A percentile compares a stretch with the other conserved stretches of the same genome.
Evolutionary conservation across 2,888 invertebrate genomes (phyloP).

Genomic region (Eudasyphora cyanicolor): DNA sequence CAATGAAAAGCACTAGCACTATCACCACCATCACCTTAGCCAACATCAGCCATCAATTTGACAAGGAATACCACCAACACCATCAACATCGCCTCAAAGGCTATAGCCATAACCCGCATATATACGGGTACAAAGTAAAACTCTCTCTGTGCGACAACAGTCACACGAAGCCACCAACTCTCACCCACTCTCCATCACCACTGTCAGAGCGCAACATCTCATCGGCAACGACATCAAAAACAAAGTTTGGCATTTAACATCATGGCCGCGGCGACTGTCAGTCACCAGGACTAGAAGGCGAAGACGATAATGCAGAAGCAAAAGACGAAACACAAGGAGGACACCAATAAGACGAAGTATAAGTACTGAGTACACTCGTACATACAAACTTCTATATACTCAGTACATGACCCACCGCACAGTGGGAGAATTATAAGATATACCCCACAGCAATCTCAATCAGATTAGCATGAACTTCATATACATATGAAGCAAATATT

Average conservation of each 20-base stretch:
- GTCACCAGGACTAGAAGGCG: slow-evolving; percentile 59
- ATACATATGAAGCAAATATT: too few relatives aligned
- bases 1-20: slow-evolving; percentile 1
- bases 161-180: slow-evolving; percentile 20
- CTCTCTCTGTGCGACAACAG: not conserved
- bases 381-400: slow-evolving; percentile 16
- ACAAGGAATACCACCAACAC: not conserved
- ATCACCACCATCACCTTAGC: slow-evolving; percentile 8
- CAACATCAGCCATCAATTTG: slow-evolving; percentile 18
- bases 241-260: slow-evolving; percentile 63
- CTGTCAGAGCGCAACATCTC: slow-evolving; percentile 49
- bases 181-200: not conserved
- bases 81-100: slow-evolving; percentile 5
- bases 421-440: slow-evolving; percentile 6
- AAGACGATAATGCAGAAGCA: not conserved
- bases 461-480: too few relatives aligned
- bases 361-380: not conserved
- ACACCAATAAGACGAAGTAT: not conserved
- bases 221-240: slow-evolving; percentile 31
- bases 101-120: slow-evolving; percentile 9
- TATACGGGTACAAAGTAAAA: not conserved
- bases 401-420: not conserved
- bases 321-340: slow-evolving; percentile 5
- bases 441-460: not conserved
- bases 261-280: slow-evolving; percentile 65